Base-by-base conservation (phyloP, 2,113 vertebrate species). In the Colossoma macropomum region DNA sequence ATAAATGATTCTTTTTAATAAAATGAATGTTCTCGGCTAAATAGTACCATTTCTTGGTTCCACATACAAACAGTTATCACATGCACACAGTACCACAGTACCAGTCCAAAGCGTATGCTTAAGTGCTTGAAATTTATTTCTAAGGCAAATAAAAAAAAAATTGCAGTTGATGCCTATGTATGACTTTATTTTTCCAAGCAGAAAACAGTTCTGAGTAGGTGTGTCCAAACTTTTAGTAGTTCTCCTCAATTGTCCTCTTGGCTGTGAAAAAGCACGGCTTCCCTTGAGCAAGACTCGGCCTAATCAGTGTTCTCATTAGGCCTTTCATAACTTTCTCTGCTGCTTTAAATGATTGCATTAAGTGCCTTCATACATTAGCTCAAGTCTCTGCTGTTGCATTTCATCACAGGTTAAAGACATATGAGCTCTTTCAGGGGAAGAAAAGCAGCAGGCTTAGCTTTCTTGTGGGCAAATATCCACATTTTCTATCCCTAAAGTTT, bases 311-410 rank as follows among this genome's bases (percentile, higher is more conserved):
- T 86, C 81, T 91, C 90, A 93, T 92, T 92, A 93, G 82, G 82
- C 89, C 62, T 84, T 86, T 83, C 89, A 85, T 89, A 90, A 76
- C 77, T 72, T 77, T 71, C 84, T 77, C 72, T 82, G 86, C 72
- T 86, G 85, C 63, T 90, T 86, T 91, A 88, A 91, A 89, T 93
- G 91, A 91, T 91, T 89, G 87, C 88, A 88, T 92, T 87, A 92
- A 92, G 89, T 89, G 86, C 87, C 86, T 85, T 84, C 85, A 89
- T 88, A 89, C 85, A 90, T 92, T 87, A 92, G 86, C 86, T 88
- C 87, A 59, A 2, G 59, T 75, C 56, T 87, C 87, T 83, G 83
- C 30, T 0, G 81, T 78, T 90, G 89, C 86, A 84, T 90, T 70
- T 90, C 85, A 89, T 91, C 91, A 89, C 85, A 86, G 59, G 80